Evolutionary conservation across 2,888 invertebrate species (phyloP), one percentile per base, ranked within the genome.

Genomic region (Thyatira batis): DNA sequence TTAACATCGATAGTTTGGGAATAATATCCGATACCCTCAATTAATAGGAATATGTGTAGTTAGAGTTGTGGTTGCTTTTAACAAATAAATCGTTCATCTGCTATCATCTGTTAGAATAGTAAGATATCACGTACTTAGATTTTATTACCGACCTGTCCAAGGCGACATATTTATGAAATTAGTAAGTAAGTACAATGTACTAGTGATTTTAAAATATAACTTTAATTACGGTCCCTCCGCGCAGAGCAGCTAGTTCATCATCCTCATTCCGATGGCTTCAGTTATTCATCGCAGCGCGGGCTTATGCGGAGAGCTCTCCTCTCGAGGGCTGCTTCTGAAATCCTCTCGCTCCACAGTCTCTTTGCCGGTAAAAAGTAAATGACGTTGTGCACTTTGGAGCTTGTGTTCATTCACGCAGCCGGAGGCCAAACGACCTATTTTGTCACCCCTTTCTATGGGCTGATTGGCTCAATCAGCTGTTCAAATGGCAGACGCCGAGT

Each of bases 291-390:
- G 67, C 71, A 60, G 58, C 54, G 65, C 57, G 60, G 51, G 72
- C 64, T 78, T 76, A 79, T 75, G 73, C 67, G 52, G 59, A 74
- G 80, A 71, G 80, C 72, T 60, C 75, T 73, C 55, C 59, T 61
- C 65, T 55, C 61, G 62, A 71, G 65, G 56, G 66, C 53, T 54
- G 65, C 72, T 66, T 76, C 76, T 75, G 64, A 71, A 71, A 63
- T 61, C 65, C 60, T 61, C 65, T 67, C 65, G 60, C 68, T 65
- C 62, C 27, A 51, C 25, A 49, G 69, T 67, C 74, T 69, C 68
- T 74, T 73, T 71, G 68, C 67, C 55, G 61, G 63, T 65, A 69
- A 73, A 70, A 69, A 73, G 73, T 72, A 80, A 79, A 73, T 76
- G 77, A 74, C 72, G 73, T 71, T 71, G 69, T 67, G 69, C 72